Base-by-base conservation (phyloP, 2,797 vertebrate species). In the Hapalemur alaotrensis region DNA sequence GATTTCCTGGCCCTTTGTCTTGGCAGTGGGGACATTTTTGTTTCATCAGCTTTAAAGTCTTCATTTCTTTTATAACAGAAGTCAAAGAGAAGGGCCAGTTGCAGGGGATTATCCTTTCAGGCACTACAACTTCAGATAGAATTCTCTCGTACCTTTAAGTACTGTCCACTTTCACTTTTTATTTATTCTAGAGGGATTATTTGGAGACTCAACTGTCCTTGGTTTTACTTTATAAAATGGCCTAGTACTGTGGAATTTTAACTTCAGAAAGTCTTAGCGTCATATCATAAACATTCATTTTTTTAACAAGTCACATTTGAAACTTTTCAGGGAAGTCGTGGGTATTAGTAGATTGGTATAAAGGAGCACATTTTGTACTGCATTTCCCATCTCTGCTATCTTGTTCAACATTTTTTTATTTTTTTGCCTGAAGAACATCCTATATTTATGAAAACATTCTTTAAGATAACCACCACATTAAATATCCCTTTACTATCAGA, bases 331-430 rank as follows among this genome's bases (percentile, higher is more conserved):
- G 78, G 75, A 11, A 38, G 67, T 32, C 0, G 20, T 50, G 75
- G 63, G 52, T 50, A 32, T 61, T 41, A n/a, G 69, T 50, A 57
- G 50, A 20, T 17, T 18, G 79, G n/a, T 97, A 84, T 98, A 97
- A 98, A 93, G 96, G 98, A 96, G 97, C 93, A 95, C 92, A 92
- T 97, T 98, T 95, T 97, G 63, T 96, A 86, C 87, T 52, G 59
- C 38, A 50, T 94, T 96, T 92, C 93, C 95, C 97, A 76, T 97
- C 97, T 97, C 97, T 98, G 93, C 61, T 97, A 94, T 97, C 98
- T 97, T 96, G 96, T 95, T 98, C 41, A 97, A 93, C 93, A 95
- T 97, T 95, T 81, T 81, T 35, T 17, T 25, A 30, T 30, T 46
- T 96, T 88, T 97, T 97, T 98, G 95, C 96, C 93, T 90, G 87